Base-by-base conservation (phyloP, 2,113 vertebrate species). In the Cyphomyrus plagiostoma region DNA sequence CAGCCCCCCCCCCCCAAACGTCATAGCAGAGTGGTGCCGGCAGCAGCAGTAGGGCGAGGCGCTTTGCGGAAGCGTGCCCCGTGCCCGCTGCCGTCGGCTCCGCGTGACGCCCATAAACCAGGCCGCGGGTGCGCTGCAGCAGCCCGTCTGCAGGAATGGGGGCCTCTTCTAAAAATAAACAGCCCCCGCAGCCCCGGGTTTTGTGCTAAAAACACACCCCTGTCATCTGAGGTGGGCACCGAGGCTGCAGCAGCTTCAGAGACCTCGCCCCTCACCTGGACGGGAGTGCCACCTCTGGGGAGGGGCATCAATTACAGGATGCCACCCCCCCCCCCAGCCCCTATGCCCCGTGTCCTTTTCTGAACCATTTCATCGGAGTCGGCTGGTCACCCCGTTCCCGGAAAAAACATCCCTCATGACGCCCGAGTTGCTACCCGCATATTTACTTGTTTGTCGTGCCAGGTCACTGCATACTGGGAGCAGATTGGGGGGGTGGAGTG, bases 121-220 rank as follows among this genome's bases (percentile, higher is more conserved):
- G 80, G 88, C 48, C 26, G n/a, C 35, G 19, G 17, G 49, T 45
- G 35, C 7, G 13, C 39, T 7, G 11, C 39, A 88, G 74, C 74
- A 89, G 26, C 66, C 62, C 30, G n/a, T 80, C 17, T 66, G 19
- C 66, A 52, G 85, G 11, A 21, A 48, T 21, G 46, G 62, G 62
- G 62, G 62, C 62, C 82, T 42, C 35, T 13, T 48, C 82, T 84
- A 84, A 84, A 84, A 84, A 84, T 84, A 84, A 84, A 45, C 82
- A 5, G 82, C 82, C 82, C 82, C 42, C 35, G 15, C 35, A 84
- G 21, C 45, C 45, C 82, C 17, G 19, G 4, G 42, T 82, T 84
- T 84, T n/a, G 45, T 23, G 39, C 42, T 48, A 45, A 46, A 48
- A 21, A 46, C 7, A 1, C 17, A 39, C 45, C n/a, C 19, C 6